Evolutionary conservation across 2,797 vertebrate genomes (phyloP).

Genomic region (Emys orbicularis): DNA sequence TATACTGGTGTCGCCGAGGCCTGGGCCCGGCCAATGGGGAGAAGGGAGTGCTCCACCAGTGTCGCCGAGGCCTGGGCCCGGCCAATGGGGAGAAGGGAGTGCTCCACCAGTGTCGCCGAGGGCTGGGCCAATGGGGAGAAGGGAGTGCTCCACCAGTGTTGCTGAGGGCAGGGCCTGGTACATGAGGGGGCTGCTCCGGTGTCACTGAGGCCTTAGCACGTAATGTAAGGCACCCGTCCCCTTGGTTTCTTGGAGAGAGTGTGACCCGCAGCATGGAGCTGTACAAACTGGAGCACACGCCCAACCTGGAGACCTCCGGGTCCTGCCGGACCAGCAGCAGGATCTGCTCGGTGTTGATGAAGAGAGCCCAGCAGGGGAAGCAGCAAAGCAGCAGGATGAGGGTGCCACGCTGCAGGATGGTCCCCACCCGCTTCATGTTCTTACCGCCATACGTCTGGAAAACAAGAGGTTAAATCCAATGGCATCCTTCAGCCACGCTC

Average conservation of each 20-base stretch:
- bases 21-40: no score
- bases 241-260: not conserved
- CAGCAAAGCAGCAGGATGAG: constrained; percentile 90
- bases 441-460: constrained; percentile 88
- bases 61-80: no score
- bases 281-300: fast-evolving
- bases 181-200: not conserved
- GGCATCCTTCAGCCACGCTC: not conserved
- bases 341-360: constrained; percentile 88
- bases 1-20: not conserved
- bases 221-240: not conserved
- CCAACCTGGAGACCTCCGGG: constrained; percentile 86
- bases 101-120: no score
- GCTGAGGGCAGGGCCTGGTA: not conserved
- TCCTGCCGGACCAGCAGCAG: constrained; percentile 85
- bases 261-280: not conserved
- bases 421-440: constrained; percentile 89
- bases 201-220: not conserved
- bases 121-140: no score
- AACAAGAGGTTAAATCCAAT: not conserved
- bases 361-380: constrained; percentile 88
- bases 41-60: no score
- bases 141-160: not conserved
- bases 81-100: no score
- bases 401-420: constrained; percentile 87